These are phyloP conservation scores for Phymorhynchus buccinoides DNA, from an alignment of 1,140 invertebrate genomes.

Conservation along the genomic window DNA sequence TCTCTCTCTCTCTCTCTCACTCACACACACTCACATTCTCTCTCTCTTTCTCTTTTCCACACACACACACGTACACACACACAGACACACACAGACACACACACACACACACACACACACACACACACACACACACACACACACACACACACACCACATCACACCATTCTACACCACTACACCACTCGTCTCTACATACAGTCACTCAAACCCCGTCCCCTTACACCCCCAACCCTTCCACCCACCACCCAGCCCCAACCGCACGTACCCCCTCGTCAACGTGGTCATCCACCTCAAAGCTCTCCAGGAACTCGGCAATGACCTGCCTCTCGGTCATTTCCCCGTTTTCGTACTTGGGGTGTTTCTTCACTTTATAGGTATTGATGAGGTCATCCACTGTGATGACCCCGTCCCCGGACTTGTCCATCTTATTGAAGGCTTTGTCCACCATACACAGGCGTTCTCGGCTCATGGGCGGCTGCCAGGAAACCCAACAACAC, in stretches of 20 bases:
- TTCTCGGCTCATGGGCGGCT: slow-evolving; percentile 89
- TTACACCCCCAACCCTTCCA: not conserved
- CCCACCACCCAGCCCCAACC: not conserved
- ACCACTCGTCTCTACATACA: not conserved
- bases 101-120: not conserved
- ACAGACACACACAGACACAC: not conserved
- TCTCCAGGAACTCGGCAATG: slow-evolving; percentile 86
- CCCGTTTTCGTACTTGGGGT: slow-evolving; percentile 88
- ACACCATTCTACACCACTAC: not conserved
- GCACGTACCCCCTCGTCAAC: not conserved
- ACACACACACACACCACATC: not conserved
- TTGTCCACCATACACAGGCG: slow-evolving; percentile 84
- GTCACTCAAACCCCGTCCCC: not conserved
- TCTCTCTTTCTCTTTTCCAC: too few relatives aligned
- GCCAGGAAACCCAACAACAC: not conserved
- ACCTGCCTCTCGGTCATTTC: slow-evolving; percentile 91
- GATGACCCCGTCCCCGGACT: slow-evolving; percentile 80
- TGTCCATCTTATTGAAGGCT: slow-evolving; percentile 91
- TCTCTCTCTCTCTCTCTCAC: too few relatives aligned
- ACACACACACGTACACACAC: not conserved
- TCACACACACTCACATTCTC: not conserved
- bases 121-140: slow-evolving; percentile 8
- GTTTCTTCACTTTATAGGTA: slow-evolving; percentile 84
- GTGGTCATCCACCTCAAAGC: slow-evolving; percentile 84
- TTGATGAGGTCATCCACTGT: slow-evolving; percentile 86